phyloP scores from a whole-genome alignment of 2,113 vertebrate genomes.

The Paradoxurus hermaphroditus region DNA sequence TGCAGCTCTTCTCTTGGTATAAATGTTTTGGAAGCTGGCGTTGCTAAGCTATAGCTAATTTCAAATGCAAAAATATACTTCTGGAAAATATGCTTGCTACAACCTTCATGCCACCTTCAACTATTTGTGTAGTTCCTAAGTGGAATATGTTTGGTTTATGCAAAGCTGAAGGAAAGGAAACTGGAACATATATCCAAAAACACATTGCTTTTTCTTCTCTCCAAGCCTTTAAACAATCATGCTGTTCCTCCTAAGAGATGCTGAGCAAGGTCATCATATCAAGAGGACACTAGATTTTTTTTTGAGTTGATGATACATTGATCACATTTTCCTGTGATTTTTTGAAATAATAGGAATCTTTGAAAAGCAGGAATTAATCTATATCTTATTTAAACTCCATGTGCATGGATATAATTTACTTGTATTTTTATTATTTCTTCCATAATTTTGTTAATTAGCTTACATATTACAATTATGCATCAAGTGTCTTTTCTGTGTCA shows the following conservation, averaged over 20 bases:
- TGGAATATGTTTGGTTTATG: background rate
- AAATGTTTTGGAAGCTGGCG: slow-evolving; percentile 17
- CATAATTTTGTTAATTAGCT: background rate
- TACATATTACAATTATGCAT: background rate
- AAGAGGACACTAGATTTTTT: background rate
- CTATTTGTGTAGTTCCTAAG: background rate
- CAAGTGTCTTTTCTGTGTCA: background rate
- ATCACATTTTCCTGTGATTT: background rate
- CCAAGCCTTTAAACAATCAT: background rate
- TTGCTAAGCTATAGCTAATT: slow-evolving; percentile 65
- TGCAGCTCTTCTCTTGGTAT: background rate
- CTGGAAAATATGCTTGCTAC: slow-evolving; percentile 36
- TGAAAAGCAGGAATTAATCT: background rate
- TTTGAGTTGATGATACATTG: background rate
- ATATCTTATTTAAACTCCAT: background rate
- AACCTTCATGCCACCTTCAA: slow-evolving; percentile 35
- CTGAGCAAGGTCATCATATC: background rate
- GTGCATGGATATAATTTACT: background rate
- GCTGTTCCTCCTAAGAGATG: background rate
- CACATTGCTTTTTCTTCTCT: background rate
- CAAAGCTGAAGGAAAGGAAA: background rate
- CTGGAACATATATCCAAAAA: background rate
- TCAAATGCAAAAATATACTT: slow-evolving; percentile 51
- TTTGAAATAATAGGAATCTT: background rate
- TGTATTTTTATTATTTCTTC: background rate